Conservation (phyloP, 2,113 vertebrate species). For the Pollachius pollachius region DNA sequence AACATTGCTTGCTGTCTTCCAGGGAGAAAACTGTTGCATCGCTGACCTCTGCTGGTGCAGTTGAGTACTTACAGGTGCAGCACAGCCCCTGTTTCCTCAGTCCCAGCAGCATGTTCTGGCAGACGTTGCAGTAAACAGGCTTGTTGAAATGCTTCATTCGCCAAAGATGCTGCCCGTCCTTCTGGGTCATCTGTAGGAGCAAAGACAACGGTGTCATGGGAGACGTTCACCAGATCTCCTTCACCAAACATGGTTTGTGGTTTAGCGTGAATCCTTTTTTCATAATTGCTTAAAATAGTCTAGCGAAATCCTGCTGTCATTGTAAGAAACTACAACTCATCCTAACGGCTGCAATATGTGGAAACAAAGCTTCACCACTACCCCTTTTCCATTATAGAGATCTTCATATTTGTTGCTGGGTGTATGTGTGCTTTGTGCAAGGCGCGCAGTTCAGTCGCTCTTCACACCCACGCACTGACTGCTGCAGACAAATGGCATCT, state of each 20-base stretch:
- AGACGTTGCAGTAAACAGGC: constrained; percentile 88
- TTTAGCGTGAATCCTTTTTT: too few relatives aligned
- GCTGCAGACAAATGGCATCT: constrained; percentile 27
- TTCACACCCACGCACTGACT: constrained; percentile 29
- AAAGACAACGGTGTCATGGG: not conserved
- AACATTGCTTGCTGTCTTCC: too few relatives aligned
- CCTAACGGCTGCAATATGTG: too few relatives aligned
- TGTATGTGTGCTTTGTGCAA: not conserved
- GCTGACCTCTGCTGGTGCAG: constrained; percentile 40
- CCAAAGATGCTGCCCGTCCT: constrained; percentile 90
- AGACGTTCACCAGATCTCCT: not conserved
- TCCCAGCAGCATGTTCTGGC: constrained; percentile 82
- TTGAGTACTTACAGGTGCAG: constrained; percentile 82
- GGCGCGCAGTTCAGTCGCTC: constrained; percentile 6
- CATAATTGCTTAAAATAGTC: too few relatives aligned
- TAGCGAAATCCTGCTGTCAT: too few relatives aligned
- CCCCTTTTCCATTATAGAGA: too few relatives aligned
- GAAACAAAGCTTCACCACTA: too few relatives aligned
- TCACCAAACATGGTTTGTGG: too few relatives aligned
- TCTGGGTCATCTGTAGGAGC: constrained; percentile 80
- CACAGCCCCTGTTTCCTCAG: constrained; percentile 89
- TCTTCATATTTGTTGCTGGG: too few relatives aligned
- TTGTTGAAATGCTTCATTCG: constrained; percentile 88
- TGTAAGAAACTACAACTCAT: too few relatives aligned
- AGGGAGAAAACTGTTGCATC: not conserved